Percentiles rank a stretch among this genome's conserved stretches.
Evolutionary conservation across 2,113 vertebrate species (phyloP).

Genomic region (Corythoichthys intestinalis): DNA sequence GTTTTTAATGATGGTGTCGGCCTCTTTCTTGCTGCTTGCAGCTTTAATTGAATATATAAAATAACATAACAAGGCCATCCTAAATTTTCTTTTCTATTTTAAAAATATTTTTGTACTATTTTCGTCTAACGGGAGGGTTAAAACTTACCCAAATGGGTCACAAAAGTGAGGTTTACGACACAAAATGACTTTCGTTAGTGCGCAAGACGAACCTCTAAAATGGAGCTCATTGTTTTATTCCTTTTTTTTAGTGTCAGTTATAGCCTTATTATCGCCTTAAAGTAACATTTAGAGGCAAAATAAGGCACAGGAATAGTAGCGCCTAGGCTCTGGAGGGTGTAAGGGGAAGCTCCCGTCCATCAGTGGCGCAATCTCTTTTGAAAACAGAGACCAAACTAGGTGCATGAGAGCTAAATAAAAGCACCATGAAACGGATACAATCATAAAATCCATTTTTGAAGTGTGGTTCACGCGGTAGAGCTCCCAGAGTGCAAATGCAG

Average conservation of each 20-base stretch:
- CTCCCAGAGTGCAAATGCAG: conserved; percentile 1
- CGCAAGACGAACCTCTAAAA: neutral
- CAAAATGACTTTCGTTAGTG: conserved; percentile 2
- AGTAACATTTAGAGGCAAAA: neutral
- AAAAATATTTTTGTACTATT: neutral
- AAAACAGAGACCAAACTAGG: neutral
- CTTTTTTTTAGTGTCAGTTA: neutral
- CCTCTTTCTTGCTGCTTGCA: neutral
- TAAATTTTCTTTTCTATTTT: neutral
- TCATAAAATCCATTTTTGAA: conserved; percentile 4
- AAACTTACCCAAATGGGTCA: neutral
- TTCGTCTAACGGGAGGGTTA: neutral
- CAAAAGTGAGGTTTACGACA: neutral
- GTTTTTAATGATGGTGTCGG: neutral
- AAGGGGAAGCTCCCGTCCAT: neutral
- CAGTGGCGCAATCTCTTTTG: neutral
- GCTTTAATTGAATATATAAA: neutral
- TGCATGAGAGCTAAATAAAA: neutral
- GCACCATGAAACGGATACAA: conserved; percentile 1
- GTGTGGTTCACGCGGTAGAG: neutral
- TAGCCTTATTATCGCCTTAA: neutral
- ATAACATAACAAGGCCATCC: neutral
- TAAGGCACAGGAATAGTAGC: neutral
- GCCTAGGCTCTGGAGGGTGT: neutral
- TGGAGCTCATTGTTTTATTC: neutral